Evolutionary conservation across 2,797 vertebrate genomes (phyloP).

Genomic region (Peromyscus eremicus): DNA sequence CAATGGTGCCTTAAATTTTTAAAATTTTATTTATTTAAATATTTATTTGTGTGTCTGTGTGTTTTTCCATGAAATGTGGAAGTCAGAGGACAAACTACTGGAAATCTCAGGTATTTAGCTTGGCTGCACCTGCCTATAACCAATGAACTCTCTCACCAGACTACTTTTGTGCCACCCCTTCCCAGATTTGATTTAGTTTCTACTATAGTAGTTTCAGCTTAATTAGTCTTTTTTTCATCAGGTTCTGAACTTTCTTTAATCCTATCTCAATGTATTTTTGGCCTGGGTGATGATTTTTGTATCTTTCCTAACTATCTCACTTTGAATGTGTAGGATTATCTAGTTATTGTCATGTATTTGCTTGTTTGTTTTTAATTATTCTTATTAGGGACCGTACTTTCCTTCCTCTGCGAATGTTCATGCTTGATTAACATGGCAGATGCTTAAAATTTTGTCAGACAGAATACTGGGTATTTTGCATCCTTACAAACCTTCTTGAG

Average conservation of each 20-base stretch:
- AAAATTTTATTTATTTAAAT: not conserved
- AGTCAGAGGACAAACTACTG: not conserved
- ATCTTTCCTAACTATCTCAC: not conserved
- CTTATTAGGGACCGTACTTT: not conserved
- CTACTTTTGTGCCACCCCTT: not conserved
- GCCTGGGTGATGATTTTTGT: not conserved
- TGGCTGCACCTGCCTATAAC: not conserved
- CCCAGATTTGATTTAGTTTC: not conserved
- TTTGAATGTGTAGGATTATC: not conserved
- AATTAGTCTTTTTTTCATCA: not conserved
- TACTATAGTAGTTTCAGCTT: not conserved
- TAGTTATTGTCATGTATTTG: not conserved
- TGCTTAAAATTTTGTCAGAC: conserved; percentile 12
- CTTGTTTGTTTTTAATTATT: not conserved
- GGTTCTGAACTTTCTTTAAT: not conserved
- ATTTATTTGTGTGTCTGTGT: not conserved
- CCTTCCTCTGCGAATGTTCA: not conserved
- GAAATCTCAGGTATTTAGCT: not conserved
- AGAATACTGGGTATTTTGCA: not conserved
- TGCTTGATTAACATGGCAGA: not conserved
- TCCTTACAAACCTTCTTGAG: not conserved
- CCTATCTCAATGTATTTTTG: not conserved
- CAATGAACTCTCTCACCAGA: not conserved
- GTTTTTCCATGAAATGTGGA: not conserved
- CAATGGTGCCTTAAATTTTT: not conserved